Base-by-base conservation (phyloP, 2,888 invertebrate genomes). In the Temnothorax ravouxi region DNA sequence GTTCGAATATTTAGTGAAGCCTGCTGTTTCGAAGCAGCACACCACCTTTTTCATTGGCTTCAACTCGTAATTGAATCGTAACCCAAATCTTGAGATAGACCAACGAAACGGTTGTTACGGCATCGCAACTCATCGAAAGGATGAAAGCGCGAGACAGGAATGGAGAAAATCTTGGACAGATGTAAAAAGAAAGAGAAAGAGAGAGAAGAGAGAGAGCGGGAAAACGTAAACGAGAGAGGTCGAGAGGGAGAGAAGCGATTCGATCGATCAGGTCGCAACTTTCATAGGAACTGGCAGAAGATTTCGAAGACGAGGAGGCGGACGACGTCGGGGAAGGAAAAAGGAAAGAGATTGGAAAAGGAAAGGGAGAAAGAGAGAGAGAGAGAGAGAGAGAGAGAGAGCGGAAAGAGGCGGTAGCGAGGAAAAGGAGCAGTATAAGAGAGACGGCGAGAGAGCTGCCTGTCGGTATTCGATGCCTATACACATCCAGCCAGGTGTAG, bases 401-500 rank as follows among this genome's bases (percentile, higher is more conserved):
- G 18, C 21, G 72, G 71, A 52, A 74, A 34, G 72, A 44, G 52
- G n/a, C 52, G 52, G 44, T 13, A 66, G 54, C 21, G 5, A 54
- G 41, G n/a, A 6, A 41, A 25, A 61, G 76, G 50, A 62, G 82
- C 38, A 64, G 77, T 29, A 25, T n/a, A 56, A 54, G 59, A 80
- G 66, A 56, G 69, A 75, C 54, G 62, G 66, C 6, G 41, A 47
- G 77, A 25, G 77, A 75, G 67, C 83, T 86, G 90, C 86, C 89
- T 88, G 90, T 86, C 86, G 87, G 91, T 91, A 88, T 91, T 88
- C 89, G 91, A 91, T 91, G 90, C 88, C 89, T 89, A 89, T 91
- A 91, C 89, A 91, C 90, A 91, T 91, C 84, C 91, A 89, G 77
- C 89, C 90, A 90, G 92, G 92, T 91, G 91, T 92, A 92, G 92